A percentile compares a stretch with the other conserved stretches of the same genome.
These are phyloP conservation scores for Dromius quadrimaculatus DNA, from an alignment of 2,888 invertebrate species.

Conservation along the genomic window DNA sequence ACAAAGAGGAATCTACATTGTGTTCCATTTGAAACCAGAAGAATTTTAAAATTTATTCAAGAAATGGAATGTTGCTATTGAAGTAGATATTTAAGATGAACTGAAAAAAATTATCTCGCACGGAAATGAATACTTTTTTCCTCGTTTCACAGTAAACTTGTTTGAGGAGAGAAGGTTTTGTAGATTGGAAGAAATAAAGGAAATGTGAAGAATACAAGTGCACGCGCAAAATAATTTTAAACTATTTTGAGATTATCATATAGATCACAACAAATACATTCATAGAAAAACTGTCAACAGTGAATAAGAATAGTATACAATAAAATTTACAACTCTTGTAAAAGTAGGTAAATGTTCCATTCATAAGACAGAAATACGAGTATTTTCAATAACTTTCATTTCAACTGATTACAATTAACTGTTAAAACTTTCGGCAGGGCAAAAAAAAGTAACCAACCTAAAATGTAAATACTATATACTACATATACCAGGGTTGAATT, in stretches of 20 bases:
- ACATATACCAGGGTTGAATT: background rate
- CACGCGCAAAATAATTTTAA: too few species aligned
- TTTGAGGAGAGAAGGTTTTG: too few species aligned
- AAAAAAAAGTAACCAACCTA: slow-evolving; percentile 14
- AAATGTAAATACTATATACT: slow-evolving; percentile 13
- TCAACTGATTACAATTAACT: slow-evolving; percentile 23
- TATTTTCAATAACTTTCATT: slow-evolving; percentile 3
- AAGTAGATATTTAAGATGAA: background rate
- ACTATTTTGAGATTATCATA: too few species aligned
- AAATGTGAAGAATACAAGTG: too few species aligned
- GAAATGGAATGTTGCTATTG: background rate
- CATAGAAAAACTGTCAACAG: too few species aligned
- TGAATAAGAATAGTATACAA: too few species aligned
- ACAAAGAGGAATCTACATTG: slow-evolving; percentile 15
- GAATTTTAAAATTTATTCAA: background rate
- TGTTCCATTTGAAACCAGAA: background rate
- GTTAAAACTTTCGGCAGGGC: slow-evolving; percentile 14
- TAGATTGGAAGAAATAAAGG: too few species aligned
- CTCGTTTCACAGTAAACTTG: too few species aligned
- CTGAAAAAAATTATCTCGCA: too few species aligned
- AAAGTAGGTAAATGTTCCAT: slow-evolving; percentile 11
- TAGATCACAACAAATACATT: too few species aligned
- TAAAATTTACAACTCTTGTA: too few species aligned
- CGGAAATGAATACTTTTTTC: too few species aligned
- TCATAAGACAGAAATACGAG: background rate